Base-by-base conservation (phyloP, 2,797 vertebrate species). In the Syngnathus rostellatus region DNA sequence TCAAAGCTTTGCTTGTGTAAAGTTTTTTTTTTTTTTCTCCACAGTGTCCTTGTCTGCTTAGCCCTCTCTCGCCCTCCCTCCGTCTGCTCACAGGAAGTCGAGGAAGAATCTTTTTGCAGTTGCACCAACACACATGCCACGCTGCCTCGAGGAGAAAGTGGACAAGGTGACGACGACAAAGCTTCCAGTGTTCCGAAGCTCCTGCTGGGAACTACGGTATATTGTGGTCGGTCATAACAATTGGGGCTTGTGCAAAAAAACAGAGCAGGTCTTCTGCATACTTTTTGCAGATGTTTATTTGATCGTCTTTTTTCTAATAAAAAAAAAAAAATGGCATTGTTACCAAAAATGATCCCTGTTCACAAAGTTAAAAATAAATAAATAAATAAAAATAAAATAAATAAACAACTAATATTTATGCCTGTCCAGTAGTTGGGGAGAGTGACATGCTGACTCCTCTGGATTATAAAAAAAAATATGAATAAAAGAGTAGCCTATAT, bases 1-100 rank as follows among this genome's bases (percentile, higher is more conserved):
- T 80, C 76, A 83, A 82, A 85, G 76, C 40, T 12, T 53, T 55
- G 60, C 74, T 76, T 6, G 14, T 16, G 25, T 2, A 8, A 31
- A 14, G 55, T 55, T 23, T 16, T 51, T 51, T 19, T 51, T 19
- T 8, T 31, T 31, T 31, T 31, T 31, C 3, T 31, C 31, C 31
- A 31, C 50, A 21, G n/a, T 21, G 50, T 21, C 50, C 19, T n/a
- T 31, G 12, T 25, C 53, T 54, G 9, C 25, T 23, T 54, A 11
- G 12, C 21, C 23, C 51, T 25, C 51, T 11, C 51, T 23, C n/a
- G 10, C 5, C 16, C 5, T 37, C 25, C 37, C 25, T 38, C 25
- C 16, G 12, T 2, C 54, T 37, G 6, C 25, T 57, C 14, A 57
- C 55, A 57, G 25, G 25, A 38, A 55, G 53, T 55, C 23, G 5